Evolutionary conservation across 92 coral and sea anemone genomes (phyloP), one percentile per base, ranked within the genome.

Genomic region (Bergia sp.): DNA sequence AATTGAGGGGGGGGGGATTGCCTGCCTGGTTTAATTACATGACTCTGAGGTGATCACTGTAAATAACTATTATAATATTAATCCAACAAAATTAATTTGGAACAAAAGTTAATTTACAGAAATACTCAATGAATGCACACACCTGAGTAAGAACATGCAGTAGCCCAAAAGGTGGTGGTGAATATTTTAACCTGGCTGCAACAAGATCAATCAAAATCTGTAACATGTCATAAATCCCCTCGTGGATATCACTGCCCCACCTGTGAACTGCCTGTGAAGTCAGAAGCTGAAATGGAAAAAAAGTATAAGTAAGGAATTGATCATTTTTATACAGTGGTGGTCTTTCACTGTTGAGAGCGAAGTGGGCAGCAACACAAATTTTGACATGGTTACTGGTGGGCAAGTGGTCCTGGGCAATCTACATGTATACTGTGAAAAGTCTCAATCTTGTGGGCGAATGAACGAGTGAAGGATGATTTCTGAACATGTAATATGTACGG

Each of bases 191-290:
- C 73, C 95, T 90, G 9, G 94, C 77, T 36, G 96, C 96, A 72
- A 95, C 91, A 88, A 95, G 87, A 71, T 95, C 94, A 87, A 93
- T 53, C 8, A 95, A 85, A 18, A 95, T 86, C 58, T 93, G 94
- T n/a, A 93, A 87, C 98, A 95, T 95, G 78, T 95, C 98, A 42
- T 93, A 95, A 29, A 95, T 93, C 42, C 98, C 98, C 1, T 95
- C 98, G 13, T 95, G 98, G 64, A 95, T 93, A 77, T 95, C 96
- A 13, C 87, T 80, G 1, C 90, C 89, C 98, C 98, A 95, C 37
- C 93, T 92, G 37, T 90, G 93, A 38, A 95, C 98, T 29, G 98
- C 98, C 78, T 91, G 92, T 79, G 98, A 92, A 5, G 94, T 92
- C 38, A 94, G 81, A 12, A 94, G 88, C 96, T 94, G 49, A 1